A percentile compares a stretch with the other conserved stretches of the same genome.
Conservation (phyloP, 2,888 invertebrate species). For the Synergus gifuensis region DNA sequence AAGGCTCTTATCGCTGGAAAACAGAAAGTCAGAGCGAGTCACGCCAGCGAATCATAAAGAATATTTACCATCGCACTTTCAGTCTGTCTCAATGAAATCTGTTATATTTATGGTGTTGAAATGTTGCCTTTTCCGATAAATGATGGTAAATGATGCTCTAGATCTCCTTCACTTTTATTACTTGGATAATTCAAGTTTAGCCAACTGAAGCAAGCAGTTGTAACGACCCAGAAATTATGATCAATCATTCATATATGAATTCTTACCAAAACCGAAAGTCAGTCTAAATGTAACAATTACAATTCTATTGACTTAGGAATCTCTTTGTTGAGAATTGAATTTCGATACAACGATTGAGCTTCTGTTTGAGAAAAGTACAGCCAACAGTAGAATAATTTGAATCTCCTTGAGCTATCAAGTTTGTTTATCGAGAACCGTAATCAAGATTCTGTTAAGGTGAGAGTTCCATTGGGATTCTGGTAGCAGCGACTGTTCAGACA, state of each 20-base stretch:
- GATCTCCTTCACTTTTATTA: slow-evolving; percentile 1
- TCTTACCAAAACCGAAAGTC: too few relatives aligned
- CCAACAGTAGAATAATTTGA: slow-evolving; percentile 1
- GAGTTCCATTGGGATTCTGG: slow-evolving; percentile 7
- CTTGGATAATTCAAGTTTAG: slow-evolving; percentile 8
- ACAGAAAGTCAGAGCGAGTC: not conserved
- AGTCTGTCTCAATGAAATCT: slow-evolving; percentile 18
- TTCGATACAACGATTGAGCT: not conserved
- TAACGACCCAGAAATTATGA: not conserved
- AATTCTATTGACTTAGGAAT: not conserved
- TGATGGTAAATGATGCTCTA: slow-evolving; percentile 7
- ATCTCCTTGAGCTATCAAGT: not conserved
- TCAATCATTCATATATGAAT: not conserved
- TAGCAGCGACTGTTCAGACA: slow-evolving; percentile 26
- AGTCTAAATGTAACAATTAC: too few relatives aligned
- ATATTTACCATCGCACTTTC: not conserved
- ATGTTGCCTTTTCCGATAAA: slow-evolving; percentile 4
- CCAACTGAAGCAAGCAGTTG: not conserved
- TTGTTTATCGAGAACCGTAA: slow-evolving; percentile 7
- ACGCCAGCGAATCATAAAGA: not conserved
- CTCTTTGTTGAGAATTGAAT: not conserved
- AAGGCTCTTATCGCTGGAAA: slow-evolving; percentile 32
- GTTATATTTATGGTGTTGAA: slow-evolving; percentile 20
- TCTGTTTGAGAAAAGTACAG: not conserved
- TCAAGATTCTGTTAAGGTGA: slow-evolving; percentile 7